A percentile compares a stretch with the other conserved stretches of the same genome.
Evolutionary conservation across 2,797 vertebrate species (phyloP).

Genomic region (Crossoptilon crossoptilon): DNA sequence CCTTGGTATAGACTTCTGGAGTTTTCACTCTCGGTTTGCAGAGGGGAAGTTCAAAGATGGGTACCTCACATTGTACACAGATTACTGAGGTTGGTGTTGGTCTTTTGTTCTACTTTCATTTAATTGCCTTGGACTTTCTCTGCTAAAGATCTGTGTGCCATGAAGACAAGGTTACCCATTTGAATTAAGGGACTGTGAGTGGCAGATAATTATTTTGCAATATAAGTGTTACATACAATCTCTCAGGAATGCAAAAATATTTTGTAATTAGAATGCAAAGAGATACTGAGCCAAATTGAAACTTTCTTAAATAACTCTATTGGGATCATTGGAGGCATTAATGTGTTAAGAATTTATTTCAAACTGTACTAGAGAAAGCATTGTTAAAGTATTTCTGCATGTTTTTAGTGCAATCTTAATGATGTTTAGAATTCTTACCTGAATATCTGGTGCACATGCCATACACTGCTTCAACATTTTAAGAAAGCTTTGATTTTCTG

Average conservation of each 20-base stretch:
- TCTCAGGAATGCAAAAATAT: not conserved
- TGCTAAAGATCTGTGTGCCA: not conserved
- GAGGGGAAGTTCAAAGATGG: not conserved
- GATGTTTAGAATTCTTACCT: not conserved
- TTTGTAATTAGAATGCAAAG: not conserved
- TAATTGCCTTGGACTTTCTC: not conserved
- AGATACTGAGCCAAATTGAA: not conserved
- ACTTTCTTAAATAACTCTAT: slow-evolving; percentile 5
- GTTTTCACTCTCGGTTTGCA: not conserved
- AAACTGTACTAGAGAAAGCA: not conserved
- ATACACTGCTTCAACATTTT: not conserved
- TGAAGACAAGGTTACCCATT: not conserved
- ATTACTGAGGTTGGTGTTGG: not conserved
- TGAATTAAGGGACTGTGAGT: slow-evolving; percentile 9
- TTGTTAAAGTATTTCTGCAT: not conserved
- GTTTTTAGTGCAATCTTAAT: not conserved
- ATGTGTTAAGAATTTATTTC: not conserved
- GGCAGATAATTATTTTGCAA: slow-evolving; percentile 27
- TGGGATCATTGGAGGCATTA: not conserved
- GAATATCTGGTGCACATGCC: not conserved
- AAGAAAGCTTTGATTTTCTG: not conserved
- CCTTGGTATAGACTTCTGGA: not conserved
- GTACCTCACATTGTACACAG: not conserved
- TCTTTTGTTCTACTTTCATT: not conserved
- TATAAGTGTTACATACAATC: not conserved